A percentile compares a stretch with the other conserved stretches of the same genome.
Conservation (phyloP, 2,888 invertebrate genomes). For the Drosophila picticornis region DNA sequence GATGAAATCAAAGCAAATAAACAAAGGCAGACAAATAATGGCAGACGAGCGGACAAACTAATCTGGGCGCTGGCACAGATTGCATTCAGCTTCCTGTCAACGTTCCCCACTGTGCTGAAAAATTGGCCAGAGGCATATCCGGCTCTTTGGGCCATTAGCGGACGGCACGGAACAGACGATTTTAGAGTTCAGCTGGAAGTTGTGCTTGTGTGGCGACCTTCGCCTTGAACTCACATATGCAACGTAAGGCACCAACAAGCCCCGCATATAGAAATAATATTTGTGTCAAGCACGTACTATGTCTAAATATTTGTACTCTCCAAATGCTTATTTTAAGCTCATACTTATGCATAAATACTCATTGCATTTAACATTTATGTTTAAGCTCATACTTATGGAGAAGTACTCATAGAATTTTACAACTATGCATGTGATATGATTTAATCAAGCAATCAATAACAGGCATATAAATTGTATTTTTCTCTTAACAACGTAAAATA, state of each 20-base stretch:
- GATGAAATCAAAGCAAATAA: constrained; percentile 64
- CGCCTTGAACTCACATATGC: not conserved
- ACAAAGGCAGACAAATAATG: constrained; percentile 47
- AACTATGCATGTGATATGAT: not conserved
- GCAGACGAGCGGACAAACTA: constrained; percentile 13
- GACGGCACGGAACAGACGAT: constrained; percentile 17
- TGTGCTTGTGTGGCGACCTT: not conserved
- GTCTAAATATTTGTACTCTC: not conserved
- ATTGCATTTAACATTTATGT: not conserved
- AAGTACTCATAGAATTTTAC: not conserved
- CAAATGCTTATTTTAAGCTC: not conserved
- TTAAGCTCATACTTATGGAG: not conserved
- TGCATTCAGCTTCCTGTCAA: constrained; percentile 21
- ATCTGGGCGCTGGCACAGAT: constrained; percentile 24
- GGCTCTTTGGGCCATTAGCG: constrained; percentile 17
- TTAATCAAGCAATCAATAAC: not conserved
- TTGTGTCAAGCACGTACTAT: not conserved
- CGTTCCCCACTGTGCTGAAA: constrained; percentile 7
- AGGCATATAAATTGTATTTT: not conserved
- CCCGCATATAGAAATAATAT: not conserved
- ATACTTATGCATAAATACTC: not conserved
- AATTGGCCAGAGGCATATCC: constrained; percentile 34
- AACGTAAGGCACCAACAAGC: not conserved
- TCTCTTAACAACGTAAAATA: not conserved
- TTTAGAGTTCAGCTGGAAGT: constrained; percentile 43